A percentile compares a stretch with the other conserved stretches of the same genome.
Evolutionary conservation across 2,797 vertebrate species (phyloP).

Genomic region (Nannoperca australis): DNA sequence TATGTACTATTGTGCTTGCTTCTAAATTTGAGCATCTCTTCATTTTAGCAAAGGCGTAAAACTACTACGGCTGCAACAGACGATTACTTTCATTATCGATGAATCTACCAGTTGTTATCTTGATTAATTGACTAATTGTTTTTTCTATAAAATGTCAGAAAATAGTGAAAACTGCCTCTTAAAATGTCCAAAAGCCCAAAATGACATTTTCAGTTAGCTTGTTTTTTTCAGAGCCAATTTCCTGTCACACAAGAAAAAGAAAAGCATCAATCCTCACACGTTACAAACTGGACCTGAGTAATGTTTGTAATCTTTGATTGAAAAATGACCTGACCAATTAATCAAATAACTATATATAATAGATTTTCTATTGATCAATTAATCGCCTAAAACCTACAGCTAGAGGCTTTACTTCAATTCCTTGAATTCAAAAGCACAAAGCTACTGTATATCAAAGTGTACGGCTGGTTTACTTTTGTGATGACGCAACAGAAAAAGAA

Average conservation of each 20-base stretch:
- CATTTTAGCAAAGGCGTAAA: not conserved
- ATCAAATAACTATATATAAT: too few species aligned
- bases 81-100: not conserved
- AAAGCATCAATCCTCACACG: not conserved
- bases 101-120: not conserved
- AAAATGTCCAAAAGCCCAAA: not conserved
- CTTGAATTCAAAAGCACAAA: conserved; percentile 1
- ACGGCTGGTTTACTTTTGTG: not conserved
- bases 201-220: not conserved
- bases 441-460: not conserved
- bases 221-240: not conserved
- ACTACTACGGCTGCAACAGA: not conserved
- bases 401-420: not conserved
- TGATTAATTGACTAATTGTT: not conserved
- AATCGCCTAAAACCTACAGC: not conserved
- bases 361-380: not conserved
- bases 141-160: not conserved
- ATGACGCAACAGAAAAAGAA: not conserved
- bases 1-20: not conserved
- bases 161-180: not conserved
- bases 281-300: not conserved
- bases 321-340: too few species aligned
- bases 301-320: not conserved
- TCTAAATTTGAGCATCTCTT: not conserved
- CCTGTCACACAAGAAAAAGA: not conserved